Conservation (phyloP, 1,140 invertebrate species). For the Dermatophagoides farinae region DNA sequence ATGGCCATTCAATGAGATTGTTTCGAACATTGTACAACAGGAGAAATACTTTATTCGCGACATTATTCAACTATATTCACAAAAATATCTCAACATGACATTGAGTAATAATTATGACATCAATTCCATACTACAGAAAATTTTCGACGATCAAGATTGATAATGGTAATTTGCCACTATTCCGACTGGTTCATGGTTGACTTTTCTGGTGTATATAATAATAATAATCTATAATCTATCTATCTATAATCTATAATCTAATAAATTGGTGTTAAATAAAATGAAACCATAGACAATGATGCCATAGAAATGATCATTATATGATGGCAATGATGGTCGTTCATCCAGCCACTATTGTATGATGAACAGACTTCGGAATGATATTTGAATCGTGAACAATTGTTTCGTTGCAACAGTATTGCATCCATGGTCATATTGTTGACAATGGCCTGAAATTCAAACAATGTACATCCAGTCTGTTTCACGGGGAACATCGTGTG, state of each 20-base stretch:
- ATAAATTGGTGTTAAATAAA: too few relatives aligned
- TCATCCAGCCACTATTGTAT: not conserved
- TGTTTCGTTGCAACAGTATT: not conserved
- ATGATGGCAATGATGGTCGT: too few relatives aligned
- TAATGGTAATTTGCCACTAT: too few relatives aligned
- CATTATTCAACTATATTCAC: not conserved
- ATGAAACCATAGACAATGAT: too few relatives aligned
- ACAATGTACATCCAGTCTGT: not conserved
- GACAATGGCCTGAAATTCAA: conserved; percentile 3
- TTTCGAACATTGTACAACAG: not conserved
- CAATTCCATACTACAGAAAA: not conserved
- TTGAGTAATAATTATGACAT: not conserved
- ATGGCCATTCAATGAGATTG: conserved; percentile 6
- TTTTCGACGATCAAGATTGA: not conserved
- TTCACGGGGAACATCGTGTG: too few relatives aligned
- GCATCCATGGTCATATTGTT: not conserved
- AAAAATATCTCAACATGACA: conserved; percentile 1
- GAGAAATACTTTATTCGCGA: not conserved
- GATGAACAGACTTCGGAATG: not conserved
- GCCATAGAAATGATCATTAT: too few relatives aligned
- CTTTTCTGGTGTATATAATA: too few relatives aligned
- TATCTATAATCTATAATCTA: too few relatives aligned
- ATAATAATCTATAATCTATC: too few relatives aligned
- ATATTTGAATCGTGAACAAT: conserved; percentile 4
- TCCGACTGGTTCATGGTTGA: too few relatives aligned